Conservation (phyloP, 1,140 invertebrate species). For the Augochlora pura region DNA sequence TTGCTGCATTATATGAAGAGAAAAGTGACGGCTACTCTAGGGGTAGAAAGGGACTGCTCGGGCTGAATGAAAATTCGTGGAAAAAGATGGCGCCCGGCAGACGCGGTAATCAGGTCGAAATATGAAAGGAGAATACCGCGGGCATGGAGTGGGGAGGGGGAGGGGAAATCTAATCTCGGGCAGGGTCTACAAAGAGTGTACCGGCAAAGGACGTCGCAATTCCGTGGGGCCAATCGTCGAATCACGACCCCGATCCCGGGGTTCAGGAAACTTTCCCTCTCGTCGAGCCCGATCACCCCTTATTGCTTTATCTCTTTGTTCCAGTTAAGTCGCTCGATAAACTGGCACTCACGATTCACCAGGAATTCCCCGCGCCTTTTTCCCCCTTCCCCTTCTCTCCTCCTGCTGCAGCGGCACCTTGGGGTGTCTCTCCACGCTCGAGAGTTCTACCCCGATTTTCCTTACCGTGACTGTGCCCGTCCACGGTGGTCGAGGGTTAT, state of each 20-base stretch:
- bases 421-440: neutral
- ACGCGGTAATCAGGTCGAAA: too few species aligned
- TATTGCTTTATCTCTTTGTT: conserved; percentile 38
- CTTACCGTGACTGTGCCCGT: too few species aligned
- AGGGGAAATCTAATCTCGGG: neutral
- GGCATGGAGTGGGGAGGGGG: too few species aligned
- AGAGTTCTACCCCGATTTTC: neutral
- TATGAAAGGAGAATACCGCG: too few species aligned
- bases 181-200: neutral
- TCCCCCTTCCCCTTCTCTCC: neutral
- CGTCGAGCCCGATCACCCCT: neutral
- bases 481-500: conserved; percentile 1
- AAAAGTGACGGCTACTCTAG: too few species aligned
- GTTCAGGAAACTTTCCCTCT: conserved; percentile 38
- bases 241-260: neutral
- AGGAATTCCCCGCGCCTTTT: neutral
- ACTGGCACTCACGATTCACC: conserved; percentile 10
- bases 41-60: too few species aligned
- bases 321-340: conserved; percentile 45
- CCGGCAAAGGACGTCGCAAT: neutral
- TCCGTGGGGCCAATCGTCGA: neutral
- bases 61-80: too few species aligned
- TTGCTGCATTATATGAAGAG: too few species aligned
- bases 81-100: too few species aligned
- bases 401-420: too few species aligned